These are phyloP conservation scores for Tipula lateralis DNA, from an alignment of 2,888 invertebrate species.

Conservation along the genomic window DNA sequence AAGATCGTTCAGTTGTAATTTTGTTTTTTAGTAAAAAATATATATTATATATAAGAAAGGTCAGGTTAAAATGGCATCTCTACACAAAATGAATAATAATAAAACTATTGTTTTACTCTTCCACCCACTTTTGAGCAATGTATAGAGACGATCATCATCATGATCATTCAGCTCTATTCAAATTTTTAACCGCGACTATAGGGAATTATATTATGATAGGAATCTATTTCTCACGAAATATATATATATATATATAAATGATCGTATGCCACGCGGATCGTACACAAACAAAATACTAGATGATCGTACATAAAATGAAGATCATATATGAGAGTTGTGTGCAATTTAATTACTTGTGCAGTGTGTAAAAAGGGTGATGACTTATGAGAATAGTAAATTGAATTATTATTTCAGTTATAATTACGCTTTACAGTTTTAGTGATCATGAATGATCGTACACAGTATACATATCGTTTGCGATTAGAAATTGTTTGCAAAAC, in stretches of 20 bases:
- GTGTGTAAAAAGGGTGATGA: constrained; percentile 5
- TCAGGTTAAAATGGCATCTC: constrained; percentile 29
- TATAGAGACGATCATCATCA: not conserved
- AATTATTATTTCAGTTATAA: not conserved
- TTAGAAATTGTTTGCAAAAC: not conserved
- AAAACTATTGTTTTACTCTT: constrained; percentile 15
- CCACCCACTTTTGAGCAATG: not conserved
- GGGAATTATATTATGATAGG: not conserved
- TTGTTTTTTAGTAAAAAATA: not conserved
- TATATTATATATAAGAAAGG: constrained; percentile 20
- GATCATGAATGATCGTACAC: not conserved
- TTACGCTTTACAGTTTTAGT: not conserved
- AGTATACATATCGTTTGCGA: too few relatives aligned
- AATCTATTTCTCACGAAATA: constrained; percentile 29
- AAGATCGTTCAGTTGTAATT: constrained; percentile 27
- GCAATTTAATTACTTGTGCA: not conserved
- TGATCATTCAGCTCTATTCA: not conserved
- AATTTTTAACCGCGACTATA: not conserved
- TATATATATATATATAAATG: not conserved
- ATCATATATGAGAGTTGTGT: not conserved
- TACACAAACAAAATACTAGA: not conserved
- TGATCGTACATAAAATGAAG: too few relatives aligned
- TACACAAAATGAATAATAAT: not conserved
- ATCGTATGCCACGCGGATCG: constrained; percentile 15
- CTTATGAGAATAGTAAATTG: not conserved